Conservation (phyloP, 2,113 vertebrate species). For the Leucopternis melanops region DNA sequence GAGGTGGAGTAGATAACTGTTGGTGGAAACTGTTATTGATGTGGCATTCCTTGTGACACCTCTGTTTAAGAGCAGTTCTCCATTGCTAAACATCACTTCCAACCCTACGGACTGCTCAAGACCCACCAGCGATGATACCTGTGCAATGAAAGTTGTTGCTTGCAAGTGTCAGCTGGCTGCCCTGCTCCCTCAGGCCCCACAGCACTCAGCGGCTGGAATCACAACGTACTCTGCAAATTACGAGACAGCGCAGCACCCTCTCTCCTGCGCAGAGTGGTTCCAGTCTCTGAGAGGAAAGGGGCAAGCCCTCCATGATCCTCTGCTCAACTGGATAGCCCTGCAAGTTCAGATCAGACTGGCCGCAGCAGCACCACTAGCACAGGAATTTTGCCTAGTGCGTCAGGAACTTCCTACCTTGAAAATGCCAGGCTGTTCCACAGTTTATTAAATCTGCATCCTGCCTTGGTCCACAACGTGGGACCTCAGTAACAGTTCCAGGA, state of each 20-base stretch:
- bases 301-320: neutral
- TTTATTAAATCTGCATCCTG: neutral
- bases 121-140: neutral
- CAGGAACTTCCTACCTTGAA: neutral
- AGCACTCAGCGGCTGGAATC: neutral
- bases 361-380: neutral
- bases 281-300: neutral
- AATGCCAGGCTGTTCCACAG: neutral
- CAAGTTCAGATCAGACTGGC: neutral
- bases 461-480: too few relatives aligned
- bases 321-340: neutral
- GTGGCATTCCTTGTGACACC: too few relatives aligned
- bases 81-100: too few relatives aligned
- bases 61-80: too few relatives aligned
- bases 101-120: accelerated
- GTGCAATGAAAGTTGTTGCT: too few relatives aligned
- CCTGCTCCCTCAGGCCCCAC: neutral
- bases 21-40: too few relatives aligned
- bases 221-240: neutral
- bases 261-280: neutral
- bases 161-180: neutral
- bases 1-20: too few relatives aligned
- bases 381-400: neutral
- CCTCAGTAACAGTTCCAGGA: neutral
- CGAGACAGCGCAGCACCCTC: too few relatives aligned